phyloP scores from a whole-genome alignment of 1,140 invertebrate species.

The Halotydeus destructor region DNA sequence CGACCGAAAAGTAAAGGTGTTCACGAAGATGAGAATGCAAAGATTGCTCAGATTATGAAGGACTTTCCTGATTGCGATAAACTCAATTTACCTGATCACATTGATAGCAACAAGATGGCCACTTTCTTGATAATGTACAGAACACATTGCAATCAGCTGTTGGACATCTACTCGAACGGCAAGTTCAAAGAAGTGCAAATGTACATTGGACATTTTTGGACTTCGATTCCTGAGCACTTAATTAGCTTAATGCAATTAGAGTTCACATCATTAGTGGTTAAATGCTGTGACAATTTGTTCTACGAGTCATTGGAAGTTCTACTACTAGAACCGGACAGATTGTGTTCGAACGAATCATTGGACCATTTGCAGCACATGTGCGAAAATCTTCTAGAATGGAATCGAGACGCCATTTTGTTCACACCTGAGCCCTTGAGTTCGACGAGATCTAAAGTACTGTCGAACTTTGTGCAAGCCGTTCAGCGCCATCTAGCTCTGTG shows the following conservation, averaged over 20 bases:
- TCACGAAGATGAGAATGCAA: not conserved
- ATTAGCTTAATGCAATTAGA: slow-evolving; percentile 26
- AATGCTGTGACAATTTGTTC: too few relatives aligned
- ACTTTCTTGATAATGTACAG: slow-evolving; percentile 35
- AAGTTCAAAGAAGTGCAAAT: slow-evolving; percentile 34
- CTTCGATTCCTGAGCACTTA: slow-evolving; percentile 31
- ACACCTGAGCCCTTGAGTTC: too few relatives aligned
- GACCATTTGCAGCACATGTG: too few relatives aligned
- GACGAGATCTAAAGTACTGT: too few relatives aligned
- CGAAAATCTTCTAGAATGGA: too few relatives aligned
- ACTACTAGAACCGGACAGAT: too few relatives aligned
- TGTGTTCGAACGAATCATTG: too few relatives aligned
- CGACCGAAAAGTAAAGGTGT: not conserved
- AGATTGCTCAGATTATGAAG: not conserved
- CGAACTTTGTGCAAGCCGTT: too few relatives aligned
- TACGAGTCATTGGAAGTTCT: too few relatives aligned
- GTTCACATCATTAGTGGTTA: too few relatives aligned
- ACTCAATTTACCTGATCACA: not conserved
- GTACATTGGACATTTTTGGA: slow-evolving; percentile 33
- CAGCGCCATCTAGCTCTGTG: too few relatives aligned
- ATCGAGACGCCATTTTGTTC: too few relatives aligned
- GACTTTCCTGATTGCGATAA: slow-evolving; percentile 1
- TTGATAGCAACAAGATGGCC: slow-evolving; percentile 20
- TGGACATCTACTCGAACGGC: slow-evolving; percentile 31
- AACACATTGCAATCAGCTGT: slow-evolving; percentile 31